Evolutionary conservation across 2,888 invertebrate species (phyloP).

Genomic region (Scaptomyza caliginosa): DNA sequence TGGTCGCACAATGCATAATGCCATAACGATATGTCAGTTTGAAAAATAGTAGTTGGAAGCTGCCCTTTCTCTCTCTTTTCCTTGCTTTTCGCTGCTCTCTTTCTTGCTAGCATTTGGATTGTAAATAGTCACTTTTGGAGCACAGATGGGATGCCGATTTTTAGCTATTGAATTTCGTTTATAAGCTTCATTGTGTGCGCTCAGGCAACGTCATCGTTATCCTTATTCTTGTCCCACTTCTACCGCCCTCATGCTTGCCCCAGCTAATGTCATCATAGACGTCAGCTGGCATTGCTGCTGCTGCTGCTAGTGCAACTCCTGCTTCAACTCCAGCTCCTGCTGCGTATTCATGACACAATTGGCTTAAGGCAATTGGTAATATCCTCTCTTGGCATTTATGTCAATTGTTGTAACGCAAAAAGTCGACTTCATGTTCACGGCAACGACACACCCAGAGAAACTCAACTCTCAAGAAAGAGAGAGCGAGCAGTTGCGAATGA

Average conservation of each 20-base stretch:
- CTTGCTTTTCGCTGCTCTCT: background rate
- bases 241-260: background rate
- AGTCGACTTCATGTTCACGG: conserved; percentile 60
- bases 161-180: conserved; percentile 74
- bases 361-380: conserved; percentile 77
- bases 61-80: conserved; percentile 12
- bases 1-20: conserved; percentile 63
- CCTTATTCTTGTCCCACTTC: conserved; percentile 25
- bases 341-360: conserved; percentile 76
- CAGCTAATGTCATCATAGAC: conserved; percentile 29
- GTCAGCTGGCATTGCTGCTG: conserved; percentile 39
- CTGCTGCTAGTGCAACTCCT: conserved; percentile 32
- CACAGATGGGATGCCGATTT: conserved; percentile 68
- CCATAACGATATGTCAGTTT: conserved; percentile 75
- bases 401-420: conserved; percentile 69
- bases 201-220: conserved; percentile 52
- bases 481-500: background rate
- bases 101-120: conserved; percentile 14
- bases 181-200: conserved; percentile 61
- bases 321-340: conserved; percentile 28
- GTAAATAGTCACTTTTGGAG: conserved; percentile 44
- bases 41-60: conserved; percentile 68
- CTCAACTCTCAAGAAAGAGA: too few species aligned
- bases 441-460: conserved; percentile 9
- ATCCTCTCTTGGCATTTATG: conserved; percentile 78